A percentile compares a stretch with the other conserved stretches of the same genome.
Evolutionary conservation across 2,888 invertebrate genomes (phyloP).

Genomic region (Metellina segmentata): DNA sequence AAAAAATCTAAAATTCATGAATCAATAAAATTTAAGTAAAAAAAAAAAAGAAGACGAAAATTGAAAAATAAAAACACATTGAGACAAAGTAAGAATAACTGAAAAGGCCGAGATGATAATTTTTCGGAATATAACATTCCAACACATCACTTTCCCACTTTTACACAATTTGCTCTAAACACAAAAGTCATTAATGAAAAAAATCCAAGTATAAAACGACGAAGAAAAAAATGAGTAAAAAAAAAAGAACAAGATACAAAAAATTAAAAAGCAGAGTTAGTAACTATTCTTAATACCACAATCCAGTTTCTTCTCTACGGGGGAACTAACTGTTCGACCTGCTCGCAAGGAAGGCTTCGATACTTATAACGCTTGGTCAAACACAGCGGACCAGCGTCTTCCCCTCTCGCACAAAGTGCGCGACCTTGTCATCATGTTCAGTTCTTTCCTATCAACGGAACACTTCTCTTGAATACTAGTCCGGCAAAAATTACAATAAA

Average conservation of each 20-base stretch:
- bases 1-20: too few species aligned
- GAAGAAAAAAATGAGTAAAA: background rate
- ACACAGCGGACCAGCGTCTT: conserved; percentile 18
- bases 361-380: conserved; percentile 46
- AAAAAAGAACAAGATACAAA: background rate
- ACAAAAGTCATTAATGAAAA: background rate
- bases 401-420: conserved; percentile 9
- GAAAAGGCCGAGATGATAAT: background rate
- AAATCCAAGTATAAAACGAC: background rate
- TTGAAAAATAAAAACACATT: background rate
- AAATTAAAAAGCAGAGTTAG: background rate
- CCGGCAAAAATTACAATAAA: background rate
- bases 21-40: background rate
- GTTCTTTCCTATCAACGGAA: conserved; percentile 37
- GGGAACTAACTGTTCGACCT: conserved; percentile 7
- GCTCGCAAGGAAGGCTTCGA: conserved; percentile 23
- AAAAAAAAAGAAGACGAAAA: background rate
- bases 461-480: conserved; percentile 13
- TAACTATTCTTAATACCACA: background rate
- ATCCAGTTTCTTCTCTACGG: background rate
- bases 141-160: background rate
- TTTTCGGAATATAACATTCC: background rate
- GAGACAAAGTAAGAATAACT: background rate
- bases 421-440: conserved; percentile 39
- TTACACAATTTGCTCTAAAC: background rate